These are phyloP conservation scores for Isichthys henryi DNA, from an alignment of 2,113 vertebrate genomes.

Conservation along the genomic window DNA sequence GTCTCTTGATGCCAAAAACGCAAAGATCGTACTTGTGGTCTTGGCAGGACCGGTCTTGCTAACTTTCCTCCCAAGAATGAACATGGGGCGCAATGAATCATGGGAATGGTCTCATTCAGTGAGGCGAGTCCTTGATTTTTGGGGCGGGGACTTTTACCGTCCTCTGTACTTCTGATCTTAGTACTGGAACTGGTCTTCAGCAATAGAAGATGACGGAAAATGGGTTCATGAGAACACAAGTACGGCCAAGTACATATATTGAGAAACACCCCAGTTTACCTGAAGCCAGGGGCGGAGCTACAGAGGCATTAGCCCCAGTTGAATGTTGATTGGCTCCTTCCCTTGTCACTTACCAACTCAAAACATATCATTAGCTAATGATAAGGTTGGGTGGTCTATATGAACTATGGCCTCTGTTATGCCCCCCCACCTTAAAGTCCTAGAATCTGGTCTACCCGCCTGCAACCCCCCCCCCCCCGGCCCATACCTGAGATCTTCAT, in stretches of 20 bases:
- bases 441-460: not conserved
- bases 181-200: not conserved
- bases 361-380: not conserved
- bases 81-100: not conserved
- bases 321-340: not conserved
- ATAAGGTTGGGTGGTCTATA: not conserved
- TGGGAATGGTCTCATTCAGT: not conserved
- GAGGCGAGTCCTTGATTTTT: not conserved
- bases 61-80: not conserved
- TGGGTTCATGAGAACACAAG: not conserved
- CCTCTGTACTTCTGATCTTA: not conserved
- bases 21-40: not conserved
- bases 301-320: no score
- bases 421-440: not conserved
- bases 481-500: conserved; percentile 92
- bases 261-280: not conserved
- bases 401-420: not conserved
- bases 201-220: not conserved
- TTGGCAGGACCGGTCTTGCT: not conserved
- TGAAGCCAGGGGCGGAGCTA: no score
- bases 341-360: not conserved
- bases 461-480: not conserved
- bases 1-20: no score
- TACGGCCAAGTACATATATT: not conserved
- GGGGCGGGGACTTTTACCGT: not conserved